Evolutionary conservation across 2,797 vertebrate genomes (phyloP).

Genomic region (Anguilla anguilla): DNA sequence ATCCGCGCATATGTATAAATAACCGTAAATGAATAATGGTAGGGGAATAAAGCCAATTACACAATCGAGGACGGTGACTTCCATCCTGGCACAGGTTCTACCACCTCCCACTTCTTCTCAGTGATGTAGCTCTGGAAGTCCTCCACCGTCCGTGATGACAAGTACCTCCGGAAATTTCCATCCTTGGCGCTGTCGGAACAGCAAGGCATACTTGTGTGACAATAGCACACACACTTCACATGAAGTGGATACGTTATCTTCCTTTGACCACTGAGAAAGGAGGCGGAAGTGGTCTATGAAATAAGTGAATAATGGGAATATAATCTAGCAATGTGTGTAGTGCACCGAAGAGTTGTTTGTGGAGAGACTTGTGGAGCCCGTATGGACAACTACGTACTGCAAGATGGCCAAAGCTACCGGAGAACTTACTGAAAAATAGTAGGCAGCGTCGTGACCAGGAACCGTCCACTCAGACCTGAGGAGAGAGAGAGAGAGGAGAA

Average conservation of each 20-base stretch:
- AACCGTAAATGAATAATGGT: constrained; percentile 12
- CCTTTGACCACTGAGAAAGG: too few relatives aligned
- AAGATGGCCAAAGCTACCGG: not conserved
- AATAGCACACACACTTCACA: not conserved
- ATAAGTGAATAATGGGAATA: not conserved
- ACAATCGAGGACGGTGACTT: constrained; percentile 82
- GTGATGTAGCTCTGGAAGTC: constrained; percentile 78
- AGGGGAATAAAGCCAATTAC: constrained; percentile 63
- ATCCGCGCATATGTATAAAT: constrained; percentile 1
- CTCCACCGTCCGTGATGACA: constrained; percentile 75
- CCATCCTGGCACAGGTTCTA: constrained; percentile 83
- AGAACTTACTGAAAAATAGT: constrained; percentile 85
- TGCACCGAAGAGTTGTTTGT: not conserved
- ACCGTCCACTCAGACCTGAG: constrained; percentile 82
- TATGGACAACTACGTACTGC: not conserved
- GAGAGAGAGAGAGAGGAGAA: constrained; percentile 42
- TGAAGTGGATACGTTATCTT: not conserved
- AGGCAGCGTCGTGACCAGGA: constrained; percentile 85
- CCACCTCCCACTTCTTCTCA: constrained; percentile 79
- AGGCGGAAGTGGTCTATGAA: not conserved
- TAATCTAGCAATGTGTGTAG: not conserved
- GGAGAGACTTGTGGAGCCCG: not conserved
- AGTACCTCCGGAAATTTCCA: constrained; percentile 80
- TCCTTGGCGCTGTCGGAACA: constrained; percentile 73
- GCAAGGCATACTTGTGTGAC: constrained; percentile 23